phyloP scores from a whole-genome alignment of 2,113 vertebrate genomes.

The Passer domesticus region DNA sequence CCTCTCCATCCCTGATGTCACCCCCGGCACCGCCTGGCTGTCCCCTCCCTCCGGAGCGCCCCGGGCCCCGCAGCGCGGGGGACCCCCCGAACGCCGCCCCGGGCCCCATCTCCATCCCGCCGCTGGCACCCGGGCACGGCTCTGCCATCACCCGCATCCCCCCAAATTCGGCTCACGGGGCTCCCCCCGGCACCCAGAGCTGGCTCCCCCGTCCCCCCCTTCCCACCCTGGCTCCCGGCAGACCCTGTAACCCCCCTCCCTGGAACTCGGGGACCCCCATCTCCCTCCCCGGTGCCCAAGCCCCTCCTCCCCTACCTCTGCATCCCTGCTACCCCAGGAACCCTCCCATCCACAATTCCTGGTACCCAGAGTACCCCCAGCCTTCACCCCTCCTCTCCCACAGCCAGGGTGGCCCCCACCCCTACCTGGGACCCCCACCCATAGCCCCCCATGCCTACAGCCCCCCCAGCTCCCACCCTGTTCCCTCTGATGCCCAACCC shows the following conservation, averaged over 20 bases:
- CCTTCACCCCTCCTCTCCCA: neutral
- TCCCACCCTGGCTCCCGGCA: neutral
- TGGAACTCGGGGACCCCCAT: too few species aligned
- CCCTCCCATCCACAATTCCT: neutral
- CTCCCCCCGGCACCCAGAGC: neutral
- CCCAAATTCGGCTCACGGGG: neutral
- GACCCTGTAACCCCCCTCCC: too few species aligned
- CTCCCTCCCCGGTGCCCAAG: neutral
- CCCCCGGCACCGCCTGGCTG: neutral
- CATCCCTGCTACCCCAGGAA: neutral
- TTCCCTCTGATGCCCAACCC: too few species aligned
- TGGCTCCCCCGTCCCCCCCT: neutral
- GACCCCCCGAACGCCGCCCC: too few species aligned
- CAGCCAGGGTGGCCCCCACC: too few species aligned
- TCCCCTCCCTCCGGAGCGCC: neutral
- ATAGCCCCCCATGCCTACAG: neutral
- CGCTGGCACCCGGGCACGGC: neutral
- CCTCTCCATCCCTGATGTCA: neutral
- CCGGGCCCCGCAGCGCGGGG: too few species aligned
- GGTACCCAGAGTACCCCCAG: neutral
- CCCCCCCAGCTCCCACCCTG: too few species aligned
- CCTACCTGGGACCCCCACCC: too few species aligned
- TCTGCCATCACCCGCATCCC: neutral
- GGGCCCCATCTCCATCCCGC: too few species aligned
- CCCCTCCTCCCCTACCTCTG: neutral